Conservation (phyloP, 2,888 invertebrate genomes). For the Ectemnius cavifrons region DNA sequence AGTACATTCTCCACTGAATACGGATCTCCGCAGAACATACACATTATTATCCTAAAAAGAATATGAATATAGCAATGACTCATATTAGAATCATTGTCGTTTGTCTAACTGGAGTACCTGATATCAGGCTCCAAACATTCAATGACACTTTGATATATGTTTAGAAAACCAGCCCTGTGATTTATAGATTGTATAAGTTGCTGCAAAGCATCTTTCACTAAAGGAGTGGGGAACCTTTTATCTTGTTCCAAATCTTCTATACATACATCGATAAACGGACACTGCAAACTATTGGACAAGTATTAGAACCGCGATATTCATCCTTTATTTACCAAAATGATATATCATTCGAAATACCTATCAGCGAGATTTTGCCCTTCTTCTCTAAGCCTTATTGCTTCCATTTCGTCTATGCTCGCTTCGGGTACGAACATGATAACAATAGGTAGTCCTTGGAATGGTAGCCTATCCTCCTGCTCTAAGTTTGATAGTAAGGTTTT, state of each 20-base stretch:
- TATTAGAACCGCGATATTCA: not conserved
- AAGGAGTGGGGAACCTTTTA: conserved; percentile 83
- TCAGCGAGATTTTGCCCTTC: conserved; percentile 94
- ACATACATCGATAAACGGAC: conserved; percentile 91
- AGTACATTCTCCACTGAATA: conserved; percentile 94
- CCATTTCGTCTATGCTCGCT: conserved; percentile 89
- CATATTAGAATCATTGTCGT: not conserved
- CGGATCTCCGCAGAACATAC: conserved; percentile 97
- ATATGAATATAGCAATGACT: conserved; percentile 7
- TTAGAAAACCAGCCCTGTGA: conserved; percentile 87
- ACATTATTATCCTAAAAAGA: conserved; percentile 89
- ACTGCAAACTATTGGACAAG: conserved; percentile 83
- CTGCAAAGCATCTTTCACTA: conserved; percentile 86
- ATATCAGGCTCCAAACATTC: conserved; percentile 92
- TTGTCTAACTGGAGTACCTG: conserved; percentile 79
- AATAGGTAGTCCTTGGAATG: conserved; percentile 92
- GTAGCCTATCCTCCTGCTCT: conserved; percentile 92
- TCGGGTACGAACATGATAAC: conserved; percentile 95
- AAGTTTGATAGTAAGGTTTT: conserved; percentile 93
- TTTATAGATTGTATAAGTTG: conserved; percentile 88
- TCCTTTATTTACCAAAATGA: conserved; percentile 12
- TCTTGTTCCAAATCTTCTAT: conserved; percentile 79
- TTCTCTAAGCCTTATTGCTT: conserved; percentile 89
- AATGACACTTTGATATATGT: conserved; percentile 86
- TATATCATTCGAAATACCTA: conserved; percentile 80